Percentiles rank a stretch among this genome's conserved stretches.
These are phyloP conservation scores for Chesias legatella DNA, from an alignment of 2,888 invertebrate genomes.

Conservation along the genomic window DNA sequence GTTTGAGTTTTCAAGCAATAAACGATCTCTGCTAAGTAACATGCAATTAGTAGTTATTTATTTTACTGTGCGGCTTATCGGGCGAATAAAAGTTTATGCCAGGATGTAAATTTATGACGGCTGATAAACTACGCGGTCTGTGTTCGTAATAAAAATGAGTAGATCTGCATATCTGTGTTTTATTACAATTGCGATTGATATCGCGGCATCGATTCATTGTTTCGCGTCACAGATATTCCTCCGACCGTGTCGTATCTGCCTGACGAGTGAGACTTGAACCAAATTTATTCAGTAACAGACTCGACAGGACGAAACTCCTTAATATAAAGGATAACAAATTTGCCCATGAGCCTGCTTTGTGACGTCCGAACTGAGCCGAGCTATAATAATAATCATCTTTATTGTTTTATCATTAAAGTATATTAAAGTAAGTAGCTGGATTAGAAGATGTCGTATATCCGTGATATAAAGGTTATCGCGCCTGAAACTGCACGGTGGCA, in stretches of 20 bases:
- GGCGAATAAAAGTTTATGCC: conserved; percentile 19
- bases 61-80: conserved; percentile 14
- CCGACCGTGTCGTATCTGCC: conserved; percentile 23
- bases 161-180: conserved; percentile 12
- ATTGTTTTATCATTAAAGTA: no score
- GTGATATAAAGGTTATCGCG: no score
- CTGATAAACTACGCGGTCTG: conserved; percentile 15
- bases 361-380: no score
- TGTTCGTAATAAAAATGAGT: conserved; percentile 18
- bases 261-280: no score
- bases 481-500: no score
- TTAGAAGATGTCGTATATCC: no score
- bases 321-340: no score
- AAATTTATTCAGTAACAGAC: no score
- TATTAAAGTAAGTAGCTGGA: no score
- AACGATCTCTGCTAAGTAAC: conserved; percentile 20
- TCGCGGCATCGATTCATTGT: conserved; percentile 42
- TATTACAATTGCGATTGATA: conserved; percentile 31
- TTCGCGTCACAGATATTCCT: conserved; percentile 28
- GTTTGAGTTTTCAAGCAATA: conserved; percentile 15
- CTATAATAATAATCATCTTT: no score
- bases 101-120: conserved; percentile 21
- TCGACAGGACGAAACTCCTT: no score
- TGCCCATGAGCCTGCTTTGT: no score
- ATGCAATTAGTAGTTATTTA: conserved; percentile 23